These are phyloP conservation scores for Apodemia mormo DNA, from an alignment of 2,888 invertebrate genomes.

Conservation along the genomic window DNA sequence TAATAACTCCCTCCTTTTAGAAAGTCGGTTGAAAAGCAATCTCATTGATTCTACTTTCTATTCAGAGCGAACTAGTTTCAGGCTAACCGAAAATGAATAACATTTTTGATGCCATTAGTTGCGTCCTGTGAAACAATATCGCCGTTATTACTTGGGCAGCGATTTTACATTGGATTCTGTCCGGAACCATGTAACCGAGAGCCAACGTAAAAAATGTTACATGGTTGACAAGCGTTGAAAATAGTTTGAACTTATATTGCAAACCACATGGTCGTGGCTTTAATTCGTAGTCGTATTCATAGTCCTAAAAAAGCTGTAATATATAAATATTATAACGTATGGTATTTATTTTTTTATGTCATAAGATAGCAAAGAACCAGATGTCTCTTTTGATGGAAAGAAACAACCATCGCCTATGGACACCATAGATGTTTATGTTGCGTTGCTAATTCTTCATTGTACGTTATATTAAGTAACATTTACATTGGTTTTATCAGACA, in stretches of 20 bases:
- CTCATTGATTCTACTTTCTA: background rate
- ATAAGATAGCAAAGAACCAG: too few species aligned
- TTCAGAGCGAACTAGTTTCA: background rate
- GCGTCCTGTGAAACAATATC: constrained; percentile 5
- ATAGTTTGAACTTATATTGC: background rate
- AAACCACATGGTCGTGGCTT: background rate
- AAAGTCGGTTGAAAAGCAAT: too few species aligned
- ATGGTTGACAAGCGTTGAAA: background rate
- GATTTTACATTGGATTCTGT: constrained; percentile 14
- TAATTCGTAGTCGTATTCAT: background rate
- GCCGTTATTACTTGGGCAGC: constrained; percentile 11
- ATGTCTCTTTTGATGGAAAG: too few species aligned
- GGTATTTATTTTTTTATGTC: too few species aligned
- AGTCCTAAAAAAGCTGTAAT: too few species aligned
- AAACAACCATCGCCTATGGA: too few species aligned
- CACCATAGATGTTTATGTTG: too few species aligned
- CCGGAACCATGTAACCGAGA: background rate
- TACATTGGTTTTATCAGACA: too few species aligned
- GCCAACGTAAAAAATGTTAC: background rate
- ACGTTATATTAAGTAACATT: too few species aligned
- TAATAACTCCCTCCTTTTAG: background rate
- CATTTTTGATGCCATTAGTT: background rate
- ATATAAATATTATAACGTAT: too few species aligned
- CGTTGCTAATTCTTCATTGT: too few species aligned
- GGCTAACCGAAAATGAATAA: background rate